Conservation (phyloP, 2,113 vertebrate species). For the Neolamprologus falcicula region DNA sequence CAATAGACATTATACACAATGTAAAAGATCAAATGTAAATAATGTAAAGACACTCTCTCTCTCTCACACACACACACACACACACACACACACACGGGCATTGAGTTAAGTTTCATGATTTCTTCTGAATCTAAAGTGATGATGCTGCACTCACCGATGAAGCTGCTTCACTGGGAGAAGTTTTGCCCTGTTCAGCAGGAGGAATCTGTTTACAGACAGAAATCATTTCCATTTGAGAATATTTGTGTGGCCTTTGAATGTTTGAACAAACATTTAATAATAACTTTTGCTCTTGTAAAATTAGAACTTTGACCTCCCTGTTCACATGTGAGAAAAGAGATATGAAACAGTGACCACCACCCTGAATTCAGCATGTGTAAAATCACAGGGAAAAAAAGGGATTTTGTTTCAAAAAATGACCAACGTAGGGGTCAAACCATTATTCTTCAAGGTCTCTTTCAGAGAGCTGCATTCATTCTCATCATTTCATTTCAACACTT, state of each 20-base stretch:
- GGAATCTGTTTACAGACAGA: constrained; percentile 27
- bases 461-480: neutral
- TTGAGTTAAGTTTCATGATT: neutral
- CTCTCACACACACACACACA: rapidly evolving
- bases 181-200: constrained; percentile 19
- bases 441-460: neutral
- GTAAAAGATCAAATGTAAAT: too few relatives aligned
- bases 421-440: neutral
- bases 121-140: neutral
- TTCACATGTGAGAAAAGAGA: neutral
- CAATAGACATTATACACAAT: neutral
- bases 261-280: neutral
- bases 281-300: neutral
- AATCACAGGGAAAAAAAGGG: neutral
- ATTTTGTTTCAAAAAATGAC: neutral
- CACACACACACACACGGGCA: neutral
- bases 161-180: constrained; percentile 48
- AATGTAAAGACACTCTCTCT: neutral
- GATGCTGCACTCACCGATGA: constrained; percentile 34
- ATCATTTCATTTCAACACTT: neutral
- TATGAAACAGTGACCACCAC: neutral
- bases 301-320: neutral
- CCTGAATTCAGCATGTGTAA: neutral
- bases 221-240: neutral
- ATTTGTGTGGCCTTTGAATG: neutral